Percentiles rank a stretch among this genome's conserved stretches.
Evolutionary conservation across 2,888 invertebrate species (phyloP).

Genomic region (Agonopterix heracliana): DNA sequence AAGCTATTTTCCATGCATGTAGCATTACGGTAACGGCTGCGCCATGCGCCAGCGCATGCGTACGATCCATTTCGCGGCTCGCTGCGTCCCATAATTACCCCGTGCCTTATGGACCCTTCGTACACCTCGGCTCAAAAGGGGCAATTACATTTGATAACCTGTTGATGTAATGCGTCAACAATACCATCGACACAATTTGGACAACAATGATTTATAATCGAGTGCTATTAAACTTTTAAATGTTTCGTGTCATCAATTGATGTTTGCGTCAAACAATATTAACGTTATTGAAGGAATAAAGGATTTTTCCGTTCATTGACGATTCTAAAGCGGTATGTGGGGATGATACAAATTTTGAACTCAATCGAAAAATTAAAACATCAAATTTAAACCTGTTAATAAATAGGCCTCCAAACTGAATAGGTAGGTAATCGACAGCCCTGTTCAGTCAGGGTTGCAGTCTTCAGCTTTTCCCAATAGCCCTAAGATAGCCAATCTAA

Average conservation of each 20-base stretch:
- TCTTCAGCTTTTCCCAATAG: too few species aligned
- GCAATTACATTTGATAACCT: conserved; percentile 35
- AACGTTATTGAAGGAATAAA: too few species aligned
- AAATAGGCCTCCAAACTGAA: too few species aligned
- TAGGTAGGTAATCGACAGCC: too few species aligned
- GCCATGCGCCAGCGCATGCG: conserved; percentile 13
- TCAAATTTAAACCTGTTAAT: too few species aligned
- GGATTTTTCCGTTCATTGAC: too few species aligned
- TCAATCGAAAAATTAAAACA: too few species aligned
- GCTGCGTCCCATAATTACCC: conserved; percentile 52
- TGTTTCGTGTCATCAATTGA: conserved; percentile 7
- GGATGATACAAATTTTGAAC: too few species aligned
- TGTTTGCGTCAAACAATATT: too few species aligned
- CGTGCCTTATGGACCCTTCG: conserved; percentile 32
- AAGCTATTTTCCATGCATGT: neutral
- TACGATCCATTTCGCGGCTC: conserved; percentile 54
- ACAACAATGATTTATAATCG: conserved; percentile 35
- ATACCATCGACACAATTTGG: conserved; percentile 16
- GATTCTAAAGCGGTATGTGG: too few species aligned
- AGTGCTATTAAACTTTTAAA: conserved; percentile 14
- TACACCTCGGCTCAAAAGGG: conserved; percentile 28
- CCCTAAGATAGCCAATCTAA: too few species aligned
- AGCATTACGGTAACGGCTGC: neutral
- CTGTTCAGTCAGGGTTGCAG: too few species aligned
- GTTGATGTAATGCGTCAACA: conserved; percentile 43